Evolutionary conservation across 1,140 invertebrate genomes (phyloP), one percentile per base, ranked within the genome.

Genomic region (Geopemphigus sp.): DNA sequence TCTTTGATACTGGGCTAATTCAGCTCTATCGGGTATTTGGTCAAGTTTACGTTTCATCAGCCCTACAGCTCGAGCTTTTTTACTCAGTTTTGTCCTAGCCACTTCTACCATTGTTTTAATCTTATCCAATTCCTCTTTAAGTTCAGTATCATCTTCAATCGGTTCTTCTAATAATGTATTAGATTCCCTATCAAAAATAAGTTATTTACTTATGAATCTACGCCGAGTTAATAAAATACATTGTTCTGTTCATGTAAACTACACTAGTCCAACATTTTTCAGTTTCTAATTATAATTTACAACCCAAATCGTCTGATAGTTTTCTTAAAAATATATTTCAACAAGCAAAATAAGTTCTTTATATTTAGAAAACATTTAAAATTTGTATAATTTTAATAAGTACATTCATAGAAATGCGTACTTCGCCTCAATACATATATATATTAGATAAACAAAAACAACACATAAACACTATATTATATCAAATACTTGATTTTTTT

Each of bases 1-100:
- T 83, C 93, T 89, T 85, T 98, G 96, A 86, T 98, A 99, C 85
- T 99, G 97, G 64, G 93, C 90, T 24, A 99, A 87, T 86, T 99
- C 97, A 1, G 93, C 93, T 82, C 95, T 88, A 47, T 94, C 92
- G 0, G 97, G 97, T 74, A 97, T 91, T 83, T 96, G 94, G 85
- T 98, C 97, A 59, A 95, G 88, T 86, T 92, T 93, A 82, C 92
- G 87, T 84, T 90, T 91, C 82, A 94, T 88, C 2, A 89, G 87
- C 2, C 94, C 89, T 61, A 97, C 92, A 80, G 93, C 90, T 80
- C 95, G 88, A 85, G 95, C 97, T 82, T 92, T 90, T 81, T 93
- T 92, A 0, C 93, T 95, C 19, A 94, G 83, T 83, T 91, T 76
- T 92, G 84, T 83, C 90, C 88, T 64, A 89, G 86, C 70, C 85